Evolutionary conservation across 1,140 invertebrate species (phyloP).

Genomic region (Drosophila albomicans): DNA sequence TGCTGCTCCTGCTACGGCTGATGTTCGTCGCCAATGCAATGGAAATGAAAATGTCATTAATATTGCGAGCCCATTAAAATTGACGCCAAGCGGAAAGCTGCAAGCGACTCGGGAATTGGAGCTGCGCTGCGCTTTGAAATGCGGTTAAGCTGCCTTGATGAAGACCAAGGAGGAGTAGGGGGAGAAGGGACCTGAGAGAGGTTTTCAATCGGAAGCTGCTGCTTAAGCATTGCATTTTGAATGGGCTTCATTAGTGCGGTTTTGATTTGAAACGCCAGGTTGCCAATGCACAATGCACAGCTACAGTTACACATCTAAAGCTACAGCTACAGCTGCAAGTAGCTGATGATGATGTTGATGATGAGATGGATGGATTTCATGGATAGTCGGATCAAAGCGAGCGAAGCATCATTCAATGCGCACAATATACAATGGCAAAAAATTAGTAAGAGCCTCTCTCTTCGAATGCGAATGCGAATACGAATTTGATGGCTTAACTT

Average conservation of each 20-base stretch:
- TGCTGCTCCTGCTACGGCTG: constrained; percentile 24
- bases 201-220: constrained; percentile 47
- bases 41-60: constrained; percentile 83
- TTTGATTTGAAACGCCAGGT: constrained; percentile 63
- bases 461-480: constrained; percentile 17
- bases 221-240: constrained; percentile 73
- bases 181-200: constrained; percentile 7
- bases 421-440: constrained; percentile 45
- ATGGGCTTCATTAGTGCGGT: constrained; percentile 82
- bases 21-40: constrained; percentile 61
- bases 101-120: constrained; percentile 58
- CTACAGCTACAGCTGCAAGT: constrained; percentile 59
- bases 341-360: constrained; percentile 37
- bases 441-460: constrained; percentile 33
- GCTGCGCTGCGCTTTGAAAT: constrained; percentile 40
- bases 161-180: neutral
- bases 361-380: constrained; percentile 35
- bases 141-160: constrained; percentile 37
- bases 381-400: constrained; percentile 22
- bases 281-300: constrained; percentile 43
- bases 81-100: constrained; percentile 74
- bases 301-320: constrained; percentile 54
- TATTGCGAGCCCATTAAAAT: constrained; percentile 81
- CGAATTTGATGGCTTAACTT: constrained; percentile 38
- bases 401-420: constrained; percentile 29